phyloP scores from a whole-genome alignment of 2,113 vertebrate genomes.

The Hippocampus barbouri region DNA sequence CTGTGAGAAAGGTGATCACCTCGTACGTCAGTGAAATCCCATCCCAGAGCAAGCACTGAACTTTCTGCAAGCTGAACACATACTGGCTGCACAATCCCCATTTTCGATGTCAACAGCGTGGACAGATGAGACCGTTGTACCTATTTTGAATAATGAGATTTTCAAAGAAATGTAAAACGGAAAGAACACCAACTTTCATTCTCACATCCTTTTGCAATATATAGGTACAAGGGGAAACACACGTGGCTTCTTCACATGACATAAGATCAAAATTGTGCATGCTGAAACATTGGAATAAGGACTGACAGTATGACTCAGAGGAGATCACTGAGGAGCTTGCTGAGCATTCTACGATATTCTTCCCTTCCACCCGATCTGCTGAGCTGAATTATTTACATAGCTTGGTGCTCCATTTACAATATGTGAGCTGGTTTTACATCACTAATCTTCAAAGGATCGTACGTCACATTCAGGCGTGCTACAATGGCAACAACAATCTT shows the following conservation, averaged over 20 bases:
- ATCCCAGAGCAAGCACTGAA: too few relatives aligned
- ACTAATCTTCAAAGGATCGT: constrained; percentile 28
- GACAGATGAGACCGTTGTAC: too few relatives aligned
- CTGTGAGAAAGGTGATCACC: too few relatives aligned
- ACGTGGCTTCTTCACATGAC: not conserved
- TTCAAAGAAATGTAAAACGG: too few relatives aligned
- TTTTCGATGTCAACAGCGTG: too few relatives aligned
- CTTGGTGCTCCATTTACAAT: constrained; percentile 51
- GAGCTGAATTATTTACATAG: constrained; percentile 62
- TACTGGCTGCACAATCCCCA: too few relatives aligned
- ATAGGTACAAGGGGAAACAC: not conserved
- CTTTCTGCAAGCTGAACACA: too few relatives aligned
- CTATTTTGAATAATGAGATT: too few relatives aligned
- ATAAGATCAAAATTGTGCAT: not conserved
- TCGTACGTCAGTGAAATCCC: too few relatives aligned
- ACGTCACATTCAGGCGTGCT: constrained; percentile 26
- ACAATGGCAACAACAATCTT: constrained; percentile 51
- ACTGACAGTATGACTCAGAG: not conserved
- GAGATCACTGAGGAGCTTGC: constrained; percentile 11
- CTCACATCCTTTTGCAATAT: too few relatives aligned
- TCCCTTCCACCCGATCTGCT: constrained; percentile 51
- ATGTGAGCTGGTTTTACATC: constrained; percentile 51
- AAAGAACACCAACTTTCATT: too few relatives aligned
- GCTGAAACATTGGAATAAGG: not conserved
- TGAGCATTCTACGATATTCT: constrained; percentile 8